Conservation (phyloP, 2,888 invertebrate species). For the Actias luna region DNA sequence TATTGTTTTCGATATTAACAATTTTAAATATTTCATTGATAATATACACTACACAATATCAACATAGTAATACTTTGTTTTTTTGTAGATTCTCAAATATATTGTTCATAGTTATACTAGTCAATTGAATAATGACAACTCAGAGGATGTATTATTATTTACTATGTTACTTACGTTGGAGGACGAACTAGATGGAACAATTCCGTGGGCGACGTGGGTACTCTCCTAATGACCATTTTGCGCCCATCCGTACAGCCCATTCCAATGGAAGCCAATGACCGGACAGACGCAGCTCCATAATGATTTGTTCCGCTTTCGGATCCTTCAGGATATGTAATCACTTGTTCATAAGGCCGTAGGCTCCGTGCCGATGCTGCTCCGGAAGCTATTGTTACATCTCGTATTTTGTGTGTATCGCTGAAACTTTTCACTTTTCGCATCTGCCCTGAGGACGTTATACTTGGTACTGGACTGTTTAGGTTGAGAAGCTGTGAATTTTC, state of each 20-base stretch:
- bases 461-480: constrained; percentile 56
- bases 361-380: constrained; percentile 75
- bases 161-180: constrained; percentile 86
- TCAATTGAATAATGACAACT: constrained; percentile 74
- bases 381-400: constrained; percentile 69
- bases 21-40: not conserved
- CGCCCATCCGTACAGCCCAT: constrained; percentile 95
- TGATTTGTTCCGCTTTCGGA: constrained; percentile 83
- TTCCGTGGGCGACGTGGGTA: constrained; percentile 92
- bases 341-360: constrained; percentile 75
- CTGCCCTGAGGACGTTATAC: constrained; percentile 72
- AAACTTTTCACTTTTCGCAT: constrained; percentile 79
- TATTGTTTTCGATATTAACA: no score
- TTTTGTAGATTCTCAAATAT: constrained; percentile 8
- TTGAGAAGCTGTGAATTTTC: constrained; percentile 69
- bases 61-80: not conserved
- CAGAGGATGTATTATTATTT: constrained; percentile 60
- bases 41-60: constrained; percentile 1
- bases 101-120: constrained; percentile 21
- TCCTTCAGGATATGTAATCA: constrained; percentile 77
- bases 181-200: constrained; percentile 92
- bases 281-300: constrained; percentile 86
- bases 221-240: constrained; percentile 91
- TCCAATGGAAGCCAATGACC: constrained; percentile 91
- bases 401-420: constrained; percentile 74